Percentiles rank a stretch among this genome's conserved stretches.
phyloP scores from a whole-genome alignment of 2,888 invertebrate species.

The Oscheius sp. region DNA sequence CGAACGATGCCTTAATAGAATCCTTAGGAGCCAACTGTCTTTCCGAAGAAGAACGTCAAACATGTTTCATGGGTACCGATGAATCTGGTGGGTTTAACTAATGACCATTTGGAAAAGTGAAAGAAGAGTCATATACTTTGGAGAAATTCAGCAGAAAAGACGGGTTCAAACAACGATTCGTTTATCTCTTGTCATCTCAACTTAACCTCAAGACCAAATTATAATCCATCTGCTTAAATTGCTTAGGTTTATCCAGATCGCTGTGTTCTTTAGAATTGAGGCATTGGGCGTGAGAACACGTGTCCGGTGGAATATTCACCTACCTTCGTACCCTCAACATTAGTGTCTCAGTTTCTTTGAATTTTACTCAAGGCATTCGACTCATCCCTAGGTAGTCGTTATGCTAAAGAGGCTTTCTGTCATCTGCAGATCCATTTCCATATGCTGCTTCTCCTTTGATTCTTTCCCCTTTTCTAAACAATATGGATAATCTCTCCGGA shows the following conservation, averaged over 20 bases:
- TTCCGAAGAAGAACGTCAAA: constrained; percentile 52
- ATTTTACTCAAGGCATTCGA: neutral
- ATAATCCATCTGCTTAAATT: too few species aligned
- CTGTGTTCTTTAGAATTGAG: neutral
- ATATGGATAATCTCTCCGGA: constrained; percentile 28
- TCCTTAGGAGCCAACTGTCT: constrained; percentile 54
- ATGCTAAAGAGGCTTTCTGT: constrained; percentile 4
- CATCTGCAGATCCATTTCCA: constrained; percentile 10
- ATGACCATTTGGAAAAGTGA: too few species aligned
- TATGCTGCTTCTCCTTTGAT: neutral
- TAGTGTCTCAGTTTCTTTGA: neutral
- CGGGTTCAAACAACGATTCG: neutral
- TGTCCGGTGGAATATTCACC: constrained; percentile 19
- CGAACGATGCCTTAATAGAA: constrained; percentile 55
- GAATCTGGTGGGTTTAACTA: constrained; percentile 33
- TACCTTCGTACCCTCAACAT: neutral
- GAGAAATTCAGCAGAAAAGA: too few species aligned
- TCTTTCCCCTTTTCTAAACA: neutral
- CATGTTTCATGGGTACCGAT: constrained; percentile 55
- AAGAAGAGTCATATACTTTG: neutral
- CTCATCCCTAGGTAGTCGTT: constrained; percentile 5
- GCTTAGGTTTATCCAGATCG: too few species aligned
- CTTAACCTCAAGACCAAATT: neutral
- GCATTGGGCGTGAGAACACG: constrained; percentile 14
- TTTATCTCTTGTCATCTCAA: neutral